These are phyloP conservation scores for Poecilia latipinna DNA, from an alignment of 2,113 vertebrate species.

Conservation along the genomic window DNA sequence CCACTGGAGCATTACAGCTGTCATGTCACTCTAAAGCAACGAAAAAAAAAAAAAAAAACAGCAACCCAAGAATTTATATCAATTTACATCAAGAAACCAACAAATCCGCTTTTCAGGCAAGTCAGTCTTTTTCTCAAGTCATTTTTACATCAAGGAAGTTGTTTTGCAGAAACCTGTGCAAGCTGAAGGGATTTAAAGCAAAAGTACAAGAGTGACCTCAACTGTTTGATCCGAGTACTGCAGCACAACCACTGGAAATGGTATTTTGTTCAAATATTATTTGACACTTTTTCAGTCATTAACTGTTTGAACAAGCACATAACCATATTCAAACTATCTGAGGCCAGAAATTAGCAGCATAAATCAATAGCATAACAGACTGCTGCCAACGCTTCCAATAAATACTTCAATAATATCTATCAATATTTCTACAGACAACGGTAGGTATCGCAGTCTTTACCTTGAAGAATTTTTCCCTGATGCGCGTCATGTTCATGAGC, in stretches of 20 bases:
- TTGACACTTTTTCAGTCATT: not conserved
- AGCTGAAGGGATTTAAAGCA: not conserved
- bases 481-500: slow-evolving; percentile 97
- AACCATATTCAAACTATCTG: not conserved
- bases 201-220: slow-evolving; percentile 72
- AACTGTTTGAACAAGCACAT: not conserved
- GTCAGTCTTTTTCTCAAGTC: not conserved
- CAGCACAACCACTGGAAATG: slow-evolving; percentile 16
- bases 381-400: not conserved
- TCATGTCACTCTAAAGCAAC: slow-evolving; percentile 92
- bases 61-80: not conserved
- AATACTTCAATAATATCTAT: not conserved
- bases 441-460: slow-evolving; percentile 55
- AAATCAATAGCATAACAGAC: not conserved
- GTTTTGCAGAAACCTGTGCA: not conserved
- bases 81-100: slow-evolving; percentile 9
- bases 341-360: not conserved
- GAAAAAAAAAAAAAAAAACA: not conserved
- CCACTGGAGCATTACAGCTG: slow-evolving; percentile 83
- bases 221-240: slow-evolving; percentile 57
- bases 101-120: slow-evolving; percentile 1
- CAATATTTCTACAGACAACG: not conserved
- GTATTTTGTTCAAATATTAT: not conserved
- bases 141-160: slow-evolving; percentile 8
- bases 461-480: slow-evolving; percentile 91